These are phyloP conservation scores for Mesoclemmys tuberculata DNA, from an alignment of 2,113 vertebrate genomes.

Conservation along the genomic window DNA sequence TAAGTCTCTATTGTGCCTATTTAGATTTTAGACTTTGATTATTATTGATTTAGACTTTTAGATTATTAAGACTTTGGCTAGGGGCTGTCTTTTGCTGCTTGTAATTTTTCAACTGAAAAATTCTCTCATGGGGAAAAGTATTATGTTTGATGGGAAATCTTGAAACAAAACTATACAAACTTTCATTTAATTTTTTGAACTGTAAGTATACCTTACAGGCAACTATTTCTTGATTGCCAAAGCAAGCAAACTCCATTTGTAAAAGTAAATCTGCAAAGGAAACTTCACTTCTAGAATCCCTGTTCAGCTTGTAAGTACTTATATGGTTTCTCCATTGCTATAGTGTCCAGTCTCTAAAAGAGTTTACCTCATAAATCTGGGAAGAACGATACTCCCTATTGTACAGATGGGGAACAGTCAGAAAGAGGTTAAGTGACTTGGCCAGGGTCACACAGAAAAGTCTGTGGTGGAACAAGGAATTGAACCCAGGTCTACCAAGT, in stretches of 20 bases:
- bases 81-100: neutral
- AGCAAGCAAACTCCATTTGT: neutral
- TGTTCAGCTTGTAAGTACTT: neutral
- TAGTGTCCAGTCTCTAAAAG: neutral
- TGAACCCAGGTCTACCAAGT: neutral
- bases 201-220: neutral
- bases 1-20: neutral
- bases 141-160: neutral
- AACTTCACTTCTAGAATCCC: neutral
- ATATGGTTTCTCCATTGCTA: neutral
- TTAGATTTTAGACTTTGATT: neutral
- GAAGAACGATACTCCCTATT: neutral
- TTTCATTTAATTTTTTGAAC: neutral
- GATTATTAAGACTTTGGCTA: too few relatives aligned
- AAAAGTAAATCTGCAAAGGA: neutral
- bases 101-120: neutral
- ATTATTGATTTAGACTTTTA: too few relatives aligned
- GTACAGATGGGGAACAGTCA: too few relatives aligned
- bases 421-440: neutral
- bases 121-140: neutral
- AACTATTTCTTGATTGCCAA: neutral
- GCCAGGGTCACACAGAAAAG: neutral
- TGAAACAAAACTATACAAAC: neutral
- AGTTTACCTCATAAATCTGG: neutral
- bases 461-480: neutral